Evolutionary conservation across 2,113 vertebrate genomes (phyloP), one percentile per base, ranked within the genome.

Genomic region (Misgurnus mizolepis): DNA sequence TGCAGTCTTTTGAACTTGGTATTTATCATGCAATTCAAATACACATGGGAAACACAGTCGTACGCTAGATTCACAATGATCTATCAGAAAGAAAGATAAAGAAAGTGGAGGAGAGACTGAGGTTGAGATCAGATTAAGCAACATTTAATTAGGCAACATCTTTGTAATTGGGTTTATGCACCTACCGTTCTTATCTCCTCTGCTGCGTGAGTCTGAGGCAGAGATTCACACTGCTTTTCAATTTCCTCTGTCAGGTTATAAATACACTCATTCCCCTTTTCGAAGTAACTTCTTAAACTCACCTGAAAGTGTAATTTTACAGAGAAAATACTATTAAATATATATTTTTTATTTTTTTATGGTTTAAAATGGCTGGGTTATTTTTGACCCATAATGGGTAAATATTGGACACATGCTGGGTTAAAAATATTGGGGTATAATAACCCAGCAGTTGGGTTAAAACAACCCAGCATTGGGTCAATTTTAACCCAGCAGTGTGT

Each of bases 231-330:
- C 14, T n/a, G 17, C 0, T 2, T 4, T 56, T 11, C 2, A 0
- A 92, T 49, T 5, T 0, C 11, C 0, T 3, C 0, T 0, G 77
- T 50, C 67, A 87, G 0, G 1, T 0, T 0, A 40, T 56, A 4
- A 3, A 79, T 5, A 6, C 67, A 8, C 4, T 3, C 43, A 27
- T 43, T 66, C 0, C 55, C 5, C 0, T 56, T 56, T 60, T 41
- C 85, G 84, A 92, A 92, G 80, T 91, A 90, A 1, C 10, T 71
- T 62, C 79, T 84, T 0, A 92, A 65, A 50, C 22, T 0, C 0
- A 4, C 82, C 90, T 92, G 41, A 15, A 87, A 69, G 18, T 22
- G 6, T 5, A 41, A 3, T 64, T 80, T n/a, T 22, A 55, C 14
- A 64, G 11, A 22, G 7, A 9, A 22, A 40, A 11, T 39, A 40